Evolutionary conservation across 2,888 invertebrate species (phyloP), one percentile per base, ranked within the genome.

Genomic region (Ferrisia virgata): DNA sequence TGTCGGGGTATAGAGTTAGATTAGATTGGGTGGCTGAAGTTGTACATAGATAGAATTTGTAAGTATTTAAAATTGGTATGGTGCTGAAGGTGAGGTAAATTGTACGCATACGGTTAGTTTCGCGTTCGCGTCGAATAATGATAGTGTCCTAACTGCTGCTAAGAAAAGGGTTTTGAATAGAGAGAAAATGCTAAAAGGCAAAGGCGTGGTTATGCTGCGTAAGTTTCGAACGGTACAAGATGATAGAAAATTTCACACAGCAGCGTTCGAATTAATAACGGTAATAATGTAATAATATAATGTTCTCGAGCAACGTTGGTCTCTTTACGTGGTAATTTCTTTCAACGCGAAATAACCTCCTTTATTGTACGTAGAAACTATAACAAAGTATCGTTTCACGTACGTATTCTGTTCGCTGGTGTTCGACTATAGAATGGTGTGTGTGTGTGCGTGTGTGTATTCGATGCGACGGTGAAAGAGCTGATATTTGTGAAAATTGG

Each of bases 231-330:
- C 28, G 28, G 64, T 64, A 64, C 64, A 76, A 76, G 72, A 76
- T 36, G 72, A 36, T 76, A 15, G 72, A 76, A 76, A 76, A 36
- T 76, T 76, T 33, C 33, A 53, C 36, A 36, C 28, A 64, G 64
- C 64, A n/a, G n/a, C 36, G 36, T 69, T 31, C 15, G 31, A 76
- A 76, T 64, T 76, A 76, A 76, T 76, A 76, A 76, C 18, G 31
- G 72, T 76, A 76, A 76, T 36, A 36, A 76, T 76, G 72, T 76
- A 76, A 76, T 76, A 36, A 76, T 76, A 76, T 76, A 76, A 76
- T 36, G 72, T 76, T 76, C 33, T 76, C 33, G 72, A 76, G 72
- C 36, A 33, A 76, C 64, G 64, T 64, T 64, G 64, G 64, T 64
- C 64, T 64, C 64, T 64, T 64, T 64, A 64, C 64, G 64, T 64